Base-by-base conservation (phyloP, 1,140 invertebrate genomes). In the Pseudomyrmex sp. region DNA sequence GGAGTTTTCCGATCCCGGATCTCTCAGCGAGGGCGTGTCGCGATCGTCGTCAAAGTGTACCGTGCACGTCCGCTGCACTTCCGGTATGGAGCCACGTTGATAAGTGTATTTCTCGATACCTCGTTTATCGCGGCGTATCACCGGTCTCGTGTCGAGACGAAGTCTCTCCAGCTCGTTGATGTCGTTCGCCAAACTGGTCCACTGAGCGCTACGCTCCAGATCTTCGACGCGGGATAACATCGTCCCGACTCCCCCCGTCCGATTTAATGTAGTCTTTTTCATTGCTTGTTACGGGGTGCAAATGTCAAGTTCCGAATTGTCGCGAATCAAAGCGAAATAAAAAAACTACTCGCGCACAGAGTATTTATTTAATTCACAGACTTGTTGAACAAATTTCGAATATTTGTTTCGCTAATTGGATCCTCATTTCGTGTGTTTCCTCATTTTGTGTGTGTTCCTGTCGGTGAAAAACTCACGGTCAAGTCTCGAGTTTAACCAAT, bases 31-130 rank as follows among this genome's bases (percentile, higher is more conserved):
- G 5, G 44, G 44, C 20, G 66, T 10, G n/a, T 58, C 15, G 18
- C 15, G 9, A 12, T 59, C 44, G 0, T 80, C 76, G 44, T 80
- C n/a, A 20, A 56, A 61, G 3, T 2, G 66, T 5, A 72, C 54
- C 44, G 66, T 72, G 54, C 66, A 76, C 3, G 92, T 90, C 59
- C 89, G 90, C 52, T 92, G 91, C 23, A 91, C 82, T 70, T 92
- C 92, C 20, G 93, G 91, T 88, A 92, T 91, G 20, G 92, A 93
- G 18, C 73, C 87, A 1, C 90, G 88, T 15, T 92, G 88, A n/a
- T 63, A 83, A n/a, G 88, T 82, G 75, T 90, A 89, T 12, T 82
- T 85, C 62, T 75, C 59, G 50, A 74, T 62, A 4, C 26, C 63
- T 12, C 23, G 63, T 15, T 69, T 46, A 12, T 46, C 48, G 20